A percentile compares a stretch with the other conserved stretches of the same genome.
phyloP scores from a whole-genome alignment of 2,797 vertebrate genomes.

The Channallabes apus region DNA sequence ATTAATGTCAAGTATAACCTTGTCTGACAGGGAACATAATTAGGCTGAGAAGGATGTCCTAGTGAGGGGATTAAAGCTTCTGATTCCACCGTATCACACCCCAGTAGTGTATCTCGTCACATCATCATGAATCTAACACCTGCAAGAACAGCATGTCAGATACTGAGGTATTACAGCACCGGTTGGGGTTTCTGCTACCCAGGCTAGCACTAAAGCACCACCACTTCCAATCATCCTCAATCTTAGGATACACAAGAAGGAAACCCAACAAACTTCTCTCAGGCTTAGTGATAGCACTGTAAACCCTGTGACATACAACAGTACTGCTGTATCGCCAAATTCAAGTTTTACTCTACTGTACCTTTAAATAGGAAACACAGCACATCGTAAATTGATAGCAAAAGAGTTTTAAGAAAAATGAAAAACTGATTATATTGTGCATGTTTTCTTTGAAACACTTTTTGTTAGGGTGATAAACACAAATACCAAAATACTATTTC shows the following conservation, averaged over 20 bases:
- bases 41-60: conserved; percentile 15
- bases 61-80: conserved; percentile 26
- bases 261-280: background rate
- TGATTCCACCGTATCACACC: conserved; percentile 4
- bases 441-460: too few species aligned
- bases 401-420: too few species aligned
- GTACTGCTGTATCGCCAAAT: background rate
- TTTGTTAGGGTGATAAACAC: too few species aligned
- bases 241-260: background rate
- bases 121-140: conserved; percentile 34
- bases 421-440: too few species aligned
- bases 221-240: conserved; percentile 10
- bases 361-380: background rate
- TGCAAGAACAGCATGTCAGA: conserved; percentile 28
- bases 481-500: too few species aligned
- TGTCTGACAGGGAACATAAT: conserved; percentile 11
- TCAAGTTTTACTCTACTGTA: background rate
- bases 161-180: conserved; percentile 13
- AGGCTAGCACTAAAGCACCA: conserved; percentile 11
- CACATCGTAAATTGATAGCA: background rate
- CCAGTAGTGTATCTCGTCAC: conserved; percentile 23
- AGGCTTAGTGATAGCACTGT: conserved; percentile 6
- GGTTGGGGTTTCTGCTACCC: conserved; percentile 15
- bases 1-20: background rate
- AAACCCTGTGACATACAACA: conserved; percentile 1